Evolutionary conservation across 2,888 invertebrate genomes (phyloP), one percentile per base, ranked within the genome.

Genomic region (Eledone cirrhosa): DNA sequence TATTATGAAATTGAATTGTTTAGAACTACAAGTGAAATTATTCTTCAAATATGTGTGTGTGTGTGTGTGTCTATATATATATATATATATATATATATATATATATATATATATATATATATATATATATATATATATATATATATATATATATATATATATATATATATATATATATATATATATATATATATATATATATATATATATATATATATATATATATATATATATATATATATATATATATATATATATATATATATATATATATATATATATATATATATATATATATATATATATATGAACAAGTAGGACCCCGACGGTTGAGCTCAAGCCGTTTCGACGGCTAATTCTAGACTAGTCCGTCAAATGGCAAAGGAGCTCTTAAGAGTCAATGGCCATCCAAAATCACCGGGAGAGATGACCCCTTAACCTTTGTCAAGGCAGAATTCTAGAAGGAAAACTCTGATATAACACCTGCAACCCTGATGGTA

Each of bases 251-350:
- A 53, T 13, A 53, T 13, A 53, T 53, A n/a, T 53, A 22, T 53
- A 53, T 53, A 53, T 53, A 53, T 53, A 53, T 53, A 53, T 53
- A 53, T 53, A 53, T 53, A 53, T 53, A 53, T 53, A 53, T 53
- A 53, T 53, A 53, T 53, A 53, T 53, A 53, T 53, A 53, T 53
- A 53, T 53, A 53, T 53, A 53, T 53, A 53, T 53, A 53, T 53
- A 53, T 53, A 53, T 53, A n/a, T n/a, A n/a, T n/a, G n/a, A n/a
- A n/a, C n/a, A n/a, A n/a, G n/a, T n/a, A n/a, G n/a, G n/a, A n/a
- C n/a, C n/a, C n/a, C n/a, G n/a, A n/a, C n/a, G n/a, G n/a, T n/a
- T n/a, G n/a, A n/a, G n/a, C n/a, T n/a, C n/a, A n/a, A n/a, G n/a
- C n/a, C n/a, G n/a, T n/a, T n/a, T n/a, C n/a, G n/a, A n/a, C n/a